Conservation (phyloP, 2,888 invertebrate genomes). For the Cosmia trapezina region DNA sequence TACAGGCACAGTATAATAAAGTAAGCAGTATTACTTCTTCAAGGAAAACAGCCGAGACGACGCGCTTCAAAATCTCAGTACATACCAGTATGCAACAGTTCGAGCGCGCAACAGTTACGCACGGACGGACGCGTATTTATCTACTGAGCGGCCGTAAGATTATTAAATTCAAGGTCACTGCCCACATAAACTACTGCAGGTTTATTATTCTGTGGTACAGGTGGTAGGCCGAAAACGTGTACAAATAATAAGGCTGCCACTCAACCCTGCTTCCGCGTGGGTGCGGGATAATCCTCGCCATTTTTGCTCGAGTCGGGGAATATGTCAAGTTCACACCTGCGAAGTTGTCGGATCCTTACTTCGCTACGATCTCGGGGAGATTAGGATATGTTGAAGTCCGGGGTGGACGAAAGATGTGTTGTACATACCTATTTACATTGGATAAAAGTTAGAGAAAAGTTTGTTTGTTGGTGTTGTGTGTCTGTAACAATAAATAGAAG, state of each 20-base stretch:
- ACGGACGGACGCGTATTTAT: no score
- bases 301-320: slow-evolving; percentile 60
- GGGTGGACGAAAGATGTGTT: slow-evolving; percentile 29
- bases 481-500: not conserved
- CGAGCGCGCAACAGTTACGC: no score
- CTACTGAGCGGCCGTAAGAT: no score
- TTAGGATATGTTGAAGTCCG: slow-evolving; percentile 49
- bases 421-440: slow-evolving; percentile 15
- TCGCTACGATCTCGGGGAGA: slow-evolving; percentile 49
- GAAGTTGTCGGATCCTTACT: slow-evolving; percentile 52
- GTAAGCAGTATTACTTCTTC: no score
- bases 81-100: no score
- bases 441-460: not conserved
- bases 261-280: slow-evolving; percentile 46
- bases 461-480: not conserved
- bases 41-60: no score
- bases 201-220: not conserved
- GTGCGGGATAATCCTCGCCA: slow-evolving; percentile 59
- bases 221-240: slow-evolving; percentile 56
- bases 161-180: no score
- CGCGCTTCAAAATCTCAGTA: no score
- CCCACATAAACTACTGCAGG: no score
- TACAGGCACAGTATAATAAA: not conserved
- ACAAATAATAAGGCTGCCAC: slow-evolving; percentile 66
- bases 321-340: slow-evolving; percentile 70